Conservation (phyloP, 1,140 invertebrate genomes). For the fruit fly (Drosophila melanogaster) region Release_6_plus_ISO1_MT NC_004354.4:3422001-3422500, state of each 20-base stretch:
- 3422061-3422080: constrained; percentile 47
- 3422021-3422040: not conserved
- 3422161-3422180: constrained; percentile 14
- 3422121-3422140: constrained; percentile 47
- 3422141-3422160: constrained; percentile 50
- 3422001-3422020: not conserved
- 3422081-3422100: constrained; percentile 75
- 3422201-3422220: constrained; percentile 35
- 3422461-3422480: constrained; percentile 69
- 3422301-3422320: constrained; percentile 27
- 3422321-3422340: not conserved
- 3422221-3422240: constrained; percentile 26
- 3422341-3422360: constrained; percentile 5
- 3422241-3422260: constrained; percentile 1
- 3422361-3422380: not conserved
- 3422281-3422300: constrained; percentile 37
- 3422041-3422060: constrained; percentile 8
- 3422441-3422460: constrained; percentile 83
- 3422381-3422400: constrained; percentile 15
- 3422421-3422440: constrained; percentile 79
- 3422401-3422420: constrained; percentile 55
- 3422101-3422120: constrained; percentile 72
- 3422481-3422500: constrained; percentile 50
- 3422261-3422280: constrained; percentile 28
- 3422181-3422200: constrained; percentile 22